phyloP scores from a whole-genome alignment of 2,113 vertebrate species.

The Phocoena phocoena region DNA sequence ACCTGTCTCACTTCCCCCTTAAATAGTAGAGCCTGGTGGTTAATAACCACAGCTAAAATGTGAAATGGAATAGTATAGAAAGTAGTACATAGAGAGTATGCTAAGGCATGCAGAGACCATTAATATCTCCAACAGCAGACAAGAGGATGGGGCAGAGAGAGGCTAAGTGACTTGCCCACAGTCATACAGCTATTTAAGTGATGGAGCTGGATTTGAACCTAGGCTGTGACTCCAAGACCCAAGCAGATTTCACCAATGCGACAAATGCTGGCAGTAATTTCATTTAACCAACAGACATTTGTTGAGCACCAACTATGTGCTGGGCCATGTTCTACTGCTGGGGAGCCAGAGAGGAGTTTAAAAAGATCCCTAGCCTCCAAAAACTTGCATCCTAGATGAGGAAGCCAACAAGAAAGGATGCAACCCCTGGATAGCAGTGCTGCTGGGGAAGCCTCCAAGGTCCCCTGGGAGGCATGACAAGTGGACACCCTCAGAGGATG shows the following conservation, averaged over 20 bases:
- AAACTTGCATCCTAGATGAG: not conserved
- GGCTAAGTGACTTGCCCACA: not conserved
- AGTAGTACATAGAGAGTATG: too few species aligned
- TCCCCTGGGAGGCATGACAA: not conserved
- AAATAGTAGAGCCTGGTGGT: not conserved
- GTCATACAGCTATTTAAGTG: not conserved
- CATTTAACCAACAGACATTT: not conserved
- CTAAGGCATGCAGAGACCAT: not conserved
- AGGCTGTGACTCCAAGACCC: not conserved
- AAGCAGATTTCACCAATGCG: not conserved
- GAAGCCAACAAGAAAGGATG: not conserved
- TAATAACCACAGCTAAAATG: not conserved
- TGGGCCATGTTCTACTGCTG: not conserved
- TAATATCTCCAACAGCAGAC: not conserved
- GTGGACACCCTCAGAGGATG: not conserved
- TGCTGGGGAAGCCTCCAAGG: not conserved
- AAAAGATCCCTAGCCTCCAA: not conserved
- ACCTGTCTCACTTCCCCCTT: not conserved
- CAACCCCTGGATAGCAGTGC: rapidly evolving
- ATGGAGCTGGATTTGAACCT: not conserved
- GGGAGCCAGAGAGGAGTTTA: not conserved
- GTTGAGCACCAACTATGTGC: not conserved
- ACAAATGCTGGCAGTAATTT: not conserved
- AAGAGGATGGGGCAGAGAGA: not conserved
- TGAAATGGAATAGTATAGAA: not conserved